Evolutionary conservation across 2,888 invertebrate genomes (phyloP).

Genomic region (Drosophila paramelanica): DNA sequence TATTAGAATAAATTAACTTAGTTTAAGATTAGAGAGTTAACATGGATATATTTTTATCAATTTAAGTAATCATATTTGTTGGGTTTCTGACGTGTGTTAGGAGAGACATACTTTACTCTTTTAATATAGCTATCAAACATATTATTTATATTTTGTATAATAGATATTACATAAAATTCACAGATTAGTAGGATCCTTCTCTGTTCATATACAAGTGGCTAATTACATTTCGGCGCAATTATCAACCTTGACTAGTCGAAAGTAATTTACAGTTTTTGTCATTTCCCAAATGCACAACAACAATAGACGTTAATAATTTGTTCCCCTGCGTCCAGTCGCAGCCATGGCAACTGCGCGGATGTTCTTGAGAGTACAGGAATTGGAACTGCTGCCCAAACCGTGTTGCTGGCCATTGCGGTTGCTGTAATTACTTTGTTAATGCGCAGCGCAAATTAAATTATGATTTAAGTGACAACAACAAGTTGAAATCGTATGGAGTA

Average conservation of each 20-base stretch:
- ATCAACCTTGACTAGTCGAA: neutral
- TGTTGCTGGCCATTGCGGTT: slow-evolving; percentile 47
- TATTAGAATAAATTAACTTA: slow-evolving; percentile 21
- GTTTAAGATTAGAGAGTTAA: slow-evolving; percentile 1
- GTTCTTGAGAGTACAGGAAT: neutral
- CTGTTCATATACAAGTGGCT: neutral
- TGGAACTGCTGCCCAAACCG: slow-evolving; percentile 14
- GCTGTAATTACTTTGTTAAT: slow-evolving; percentile 77
- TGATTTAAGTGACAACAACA: slow-evolving; percentile 37
- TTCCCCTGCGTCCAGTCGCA: neutral
- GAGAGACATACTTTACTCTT: no score
- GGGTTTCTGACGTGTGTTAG: no score
- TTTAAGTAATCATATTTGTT: no score
- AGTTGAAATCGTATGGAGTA: slow-evolving; percentile 5
- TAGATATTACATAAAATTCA: no score
- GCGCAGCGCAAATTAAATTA: slow-evolving; percentile 71
- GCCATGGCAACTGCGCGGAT: slow-evolving; percentile 23
- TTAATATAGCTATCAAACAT: no score
- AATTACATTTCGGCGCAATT: neutral
- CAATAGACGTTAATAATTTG: slow-evolving; percentile 15
- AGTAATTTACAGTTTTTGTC: neutral
- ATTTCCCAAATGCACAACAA: slow-evolving; percentile 37
- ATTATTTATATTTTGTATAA: no score
- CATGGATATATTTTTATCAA: neutral
- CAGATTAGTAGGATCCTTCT: neutral